Base-by-base conservation (phyloP, 1,140 invertebrate genomes). In the Bombus picipes region DNA sequence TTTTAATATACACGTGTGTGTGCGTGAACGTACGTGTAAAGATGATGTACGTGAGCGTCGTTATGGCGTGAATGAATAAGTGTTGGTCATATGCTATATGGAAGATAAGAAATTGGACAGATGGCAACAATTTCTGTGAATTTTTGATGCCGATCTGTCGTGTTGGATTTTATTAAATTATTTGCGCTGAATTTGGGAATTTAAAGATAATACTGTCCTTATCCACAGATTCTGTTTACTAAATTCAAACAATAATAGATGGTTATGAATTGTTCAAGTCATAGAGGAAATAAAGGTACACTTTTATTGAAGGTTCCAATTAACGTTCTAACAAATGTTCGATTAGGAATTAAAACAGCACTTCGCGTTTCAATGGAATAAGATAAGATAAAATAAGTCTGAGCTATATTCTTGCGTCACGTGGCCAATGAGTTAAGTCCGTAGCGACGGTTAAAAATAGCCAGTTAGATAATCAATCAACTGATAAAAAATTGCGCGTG, bases 401-500 rank as follows among this genome's bases (percentile, higher is more conserved):
- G 1, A 66, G 65, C 2, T 66, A 8, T 66, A 34, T 18, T 15
- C 15, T 34, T 18, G 1, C 15, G 12, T n/a, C 28, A 32, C 13
- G 62, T 32, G 22, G 13, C 0, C 25, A 15, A 39, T 39, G 43
- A 39, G 5, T 47, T 37, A 47, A 37, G 15, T 22, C 25, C 78
- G 28, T 22, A n/a, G 3, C 8, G 57, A 77, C 53, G 15, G 34
- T 25, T 3, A 12, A 18, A 57, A 3, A 59, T 15, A 28, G 37
- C 53, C 25, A 12, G 12, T 8, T 39, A 71, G 65, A 79, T 79
- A 78, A 79, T 32, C 65, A 68, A 9, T 32, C 72, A 59, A 59
- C 82, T 78, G 76, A 72, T 71, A 62, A 84, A 39, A 62, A 15
- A 32, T 15, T n/a, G 0, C 15, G 47, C 74, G 71, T 72, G 71